A percentile compares a stretch with the other conserved stretches of the same genome.
Evolutionary conservation across 2,797 vertebrate species (phyloP).

Genomic region (Ptychobarbus kaznakovi): DNA sequence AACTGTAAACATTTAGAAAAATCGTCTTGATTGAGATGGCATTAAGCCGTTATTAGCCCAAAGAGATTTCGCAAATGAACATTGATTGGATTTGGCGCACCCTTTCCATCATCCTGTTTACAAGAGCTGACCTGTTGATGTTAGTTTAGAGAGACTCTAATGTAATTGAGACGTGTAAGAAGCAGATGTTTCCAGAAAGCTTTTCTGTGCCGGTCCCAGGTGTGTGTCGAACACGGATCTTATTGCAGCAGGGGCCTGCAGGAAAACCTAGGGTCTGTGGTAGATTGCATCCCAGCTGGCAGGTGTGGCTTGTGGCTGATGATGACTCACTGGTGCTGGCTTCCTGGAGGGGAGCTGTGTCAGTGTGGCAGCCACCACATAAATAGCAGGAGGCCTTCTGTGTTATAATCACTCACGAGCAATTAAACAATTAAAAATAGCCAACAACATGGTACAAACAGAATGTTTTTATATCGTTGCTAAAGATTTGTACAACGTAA

Average conservation of each 20-base stretch:
- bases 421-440: conserved; percentile 30
- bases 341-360: conserved; percentile 17
- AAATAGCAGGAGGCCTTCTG: conserved; percentile 11
- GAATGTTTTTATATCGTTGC: neutral
- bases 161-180: conserved; percentile 15
- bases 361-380: conserved; percentile 41
- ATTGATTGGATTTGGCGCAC: conserved; percentile 36
- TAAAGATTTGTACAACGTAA: neutral
- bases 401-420: conserved; percentile 10
- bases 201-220: conserved; percentile 46
- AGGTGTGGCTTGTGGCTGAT: conserved; percentile 48
- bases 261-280: conserved; percentile 40
- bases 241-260: conserved; percentile 14
- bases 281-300: conserved; percentile 54
- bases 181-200: conserved; percentile 2
- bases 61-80: conserved; percentile 40
- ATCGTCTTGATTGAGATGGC: conserved; percentile 44
- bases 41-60: conserved; percentile 31
- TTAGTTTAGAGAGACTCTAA: conserved; percentile 30
- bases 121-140: conserved; percentile 35
- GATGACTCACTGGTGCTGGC: conserved; percentile 23
- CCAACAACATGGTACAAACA: neutral
- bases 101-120: conserved; percentile 40
- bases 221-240: conserved; percentile 29
- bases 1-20: conserved; percentile 50